Evolutionary conservation across 2,797 vertebrate genomes (phyloP).

Genomic region (Sparidentex hasta): DNA sequence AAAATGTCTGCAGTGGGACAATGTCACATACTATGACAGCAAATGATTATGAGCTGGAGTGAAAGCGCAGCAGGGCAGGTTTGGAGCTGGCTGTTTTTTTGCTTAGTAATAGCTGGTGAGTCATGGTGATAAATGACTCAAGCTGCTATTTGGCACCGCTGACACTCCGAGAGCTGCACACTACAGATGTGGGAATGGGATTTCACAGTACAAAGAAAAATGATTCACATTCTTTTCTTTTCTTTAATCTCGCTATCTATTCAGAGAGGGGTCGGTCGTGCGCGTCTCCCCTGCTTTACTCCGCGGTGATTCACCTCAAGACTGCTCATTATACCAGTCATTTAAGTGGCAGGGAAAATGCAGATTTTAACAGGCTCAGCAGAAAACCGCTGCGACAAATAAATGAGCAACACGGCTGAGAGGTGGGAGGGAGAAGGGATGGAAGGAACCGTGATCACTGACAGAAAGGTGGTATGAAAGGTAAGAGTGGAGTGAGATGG

Average conservation of each 20-base stretch:
- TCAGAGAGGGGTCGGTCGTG: constrained; percentile 18
- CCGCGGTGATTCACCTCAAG: constrained; percentile 17
- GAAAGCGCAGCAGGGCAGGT: constrained; percentile 46
- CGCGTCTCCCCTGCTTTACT: constrained; percentile 30
- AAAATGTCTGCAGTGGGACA: constrained; percentile 46
- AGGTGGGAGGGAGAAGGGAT: neutral
- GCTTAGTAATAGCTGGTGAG: constrained; percentile 75
- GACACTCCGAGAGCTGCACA: constrained; percentile 58
- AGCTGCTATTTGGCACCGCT: constrained; percentile 64
- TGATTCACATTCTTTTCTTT: constrained; percentile 26
- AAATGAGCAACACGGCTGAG: neutral
- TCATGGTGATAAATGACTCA: constrained; percentile 78
- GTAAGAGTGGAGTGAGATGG: constrained; percentile 67
- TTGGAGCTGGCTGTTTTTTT: constrained; percentile 65
- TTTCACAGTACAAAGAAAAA: constrained; percentile 53
- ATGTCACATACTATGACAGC: constrained; percentile 49
- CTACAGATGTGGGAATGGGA: constrained; percentile 44
- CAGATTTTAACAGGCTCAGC: constrained; percentile 14
- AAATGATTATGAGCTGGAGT: constrained; percentile 51
- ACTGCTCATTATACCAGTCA: constrained; percentile 17
- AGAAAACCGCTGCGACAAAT: neutral
- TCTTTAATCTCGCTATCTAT: constrained; percentile 29
- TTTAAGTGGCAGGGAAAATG: constrained; percentile 5
- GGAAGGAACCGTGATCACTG: neutral
- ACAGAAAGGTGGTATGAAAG: constrained; percentile 38